Evolutionary conservation across 2,888 invertebrate genomes (phyloP).

Genomic region (Serrognathus titanus): DNA sequence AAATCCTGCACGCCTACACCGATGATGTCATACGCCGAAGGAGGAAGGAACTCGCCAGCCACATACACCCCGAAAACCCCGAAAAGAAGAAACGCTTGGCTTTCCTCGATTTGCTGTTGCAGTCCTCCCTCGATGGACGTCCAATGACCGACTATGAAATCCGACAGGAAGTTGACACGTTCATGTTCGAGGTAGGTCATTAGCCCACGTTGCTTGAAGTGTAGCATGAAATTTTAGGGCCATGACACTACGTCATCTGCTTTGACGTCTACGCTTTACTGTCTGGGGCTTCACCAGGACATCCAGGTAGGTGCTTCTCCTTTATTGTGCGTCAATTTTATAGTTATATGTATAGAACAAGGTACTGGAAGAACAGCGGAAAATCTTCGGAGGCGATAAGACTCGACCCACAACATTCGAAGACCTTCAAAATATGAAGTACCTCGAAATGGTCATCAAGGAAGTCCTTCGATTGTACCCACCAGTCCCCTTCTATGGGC

Average conservation of each 20-base stretch:
- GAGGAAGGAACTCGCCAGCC: conserved; percentile 24
- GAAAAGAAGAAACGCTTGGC: conserved; percentile 19
- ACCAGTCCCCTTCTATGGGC: conserved; percentile 50
- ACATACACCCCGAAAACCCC: conserved; percentile 11
- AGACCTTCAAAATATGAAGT: conserved; percentile 53
- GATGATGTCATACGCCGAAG: conserved; percentile 55
- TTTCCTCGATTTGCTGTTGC: conserved; percentile 23
- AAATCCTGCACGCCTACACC: conserved; percentile 54
- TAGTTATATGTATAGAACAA: conserved; percentile 29
- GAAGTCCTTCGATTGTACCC: conserved; percentile 53
- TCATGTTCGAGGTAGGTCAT: conserved; percentile 23
- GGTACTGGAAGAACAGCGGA: conserved; percentile 39
- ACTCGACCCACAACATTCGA: conserved; percentile 26
- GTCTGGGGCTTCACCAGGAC: conserved; percentile 23
- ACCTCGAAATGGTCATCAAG: conserved; percentile 53
- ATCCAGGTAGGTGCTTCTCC: conserved; percentile 20
- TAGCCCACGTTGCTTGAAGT: too few relatives aligned
- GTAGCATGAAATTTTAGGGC: conserved; percentile 18
- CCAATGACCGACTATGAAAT: conserved; percentile 61
- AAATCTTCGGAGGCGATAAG: conserved; percentile 35
- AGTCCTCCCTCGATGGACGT: conserved; percentile 38
- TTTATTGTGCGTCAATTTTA: too few relatives aligned
- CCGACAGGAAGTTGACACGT: conserved; percentile 23
- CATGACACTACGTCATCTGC: conserved; percentile 30
- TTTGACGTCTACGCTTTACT: conserved; percentile 23